Evolutionary conservation across 2,797 vertebrate species (phyloP), one percentile per base, ranked within the genome.

Genomic region (Clarias laeviceps): DNA sequence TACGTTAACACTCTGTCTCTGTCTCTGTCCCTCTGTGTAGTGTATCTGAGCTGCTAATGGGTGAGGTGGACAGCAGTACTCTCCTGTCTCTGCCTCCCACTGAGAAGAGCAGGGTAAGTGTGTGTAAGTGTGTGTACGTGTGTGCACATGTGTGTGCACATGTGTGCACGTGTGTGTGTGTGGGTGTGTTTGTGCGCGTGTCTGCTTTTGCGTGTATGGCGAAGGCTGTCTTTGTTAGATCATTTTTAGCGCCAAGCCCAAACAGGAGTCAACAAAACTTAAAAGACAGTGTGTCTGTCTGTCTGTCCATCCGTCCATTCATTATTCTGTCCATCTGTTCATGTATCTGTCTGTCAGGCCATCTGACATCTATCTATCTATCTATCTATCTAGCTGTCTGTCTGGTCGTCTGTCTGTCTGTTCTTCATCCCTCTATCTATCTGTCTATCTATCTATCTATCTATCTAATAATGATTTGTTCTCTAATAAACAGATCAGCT

Each of bases 41-140:
- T 0, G 97, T 99, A 87, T 99, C 98, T 0, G 98, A 99, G 81
- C 95, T 98, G 91, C 96, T 99, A 93, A 97, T 98, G 97, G 98
- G 98, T 0, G 98, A 99, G 87, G 97, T 98, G 90, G 98, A 99
- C 94, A 97, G 96, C 94, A 98, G 96, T 92, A 99, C 97, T 0
- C 91, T 99, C 88, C 95, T 99, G 89, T 97, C 97, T 0, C 93
- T 98, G 90, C 97, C 97, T 8, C 97, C 94, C 0, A 96, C 96
- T 0, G 97, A 99, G 90, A 96, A 96, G 86, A 96, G 95, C 94
- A 96, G 97, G 95, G 98, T 99, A 92, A 96, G 97, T 62, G 54
- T 64, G 34, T 73, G 40, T 56, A 22, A n/a, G n/a, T 7, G 65
- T 69, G 20, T 68, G 50, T 20, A 27, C n/a, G 18, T 57, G 68